These are phyloP conservation scores for Entosphenus tridentatus DNA, from an alignment of 2,113 vertebrate species.

Conservation along the genomic window DNA sequence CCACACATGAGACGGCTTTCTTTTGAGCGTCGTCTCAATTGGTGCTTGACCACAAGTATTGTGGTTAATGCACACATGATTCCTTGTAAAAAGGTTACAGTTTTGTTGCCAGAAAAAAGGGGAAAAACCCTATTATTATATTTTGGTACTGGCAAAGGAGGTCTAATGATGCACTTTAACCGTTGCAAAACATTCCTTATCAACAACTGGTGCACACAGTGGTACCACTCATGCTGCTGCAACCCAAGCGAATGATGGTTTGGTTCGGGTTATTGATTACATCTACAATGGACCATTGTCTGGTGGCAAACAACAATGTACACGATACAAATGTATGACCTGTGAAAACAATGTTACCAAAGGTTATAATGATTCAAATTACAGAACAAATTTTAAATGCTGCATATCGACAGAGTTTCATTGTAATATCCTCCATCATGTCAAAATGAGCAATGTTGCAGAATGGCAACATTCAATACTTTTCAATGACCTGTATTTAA, in stretches of 20 bases:
- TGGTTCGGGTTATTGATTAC: not conserved
- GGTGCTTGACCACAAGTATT: no score
- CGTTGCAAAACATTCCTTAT: not conserved
- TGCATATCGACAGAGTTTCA: not conserved
- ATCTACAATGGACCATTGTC: not conserved
- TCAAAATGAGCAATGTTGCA: not conserved
- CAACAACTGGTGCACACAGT: not conserved
- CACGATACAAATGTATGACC: not conserved
- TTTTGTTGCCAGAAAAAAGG: no score
- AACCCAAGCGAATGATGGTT: not conserved
- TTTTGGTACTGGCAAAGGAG: no score
- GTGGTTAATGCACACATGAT: no score
- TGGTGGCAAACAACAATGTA: not conserved
- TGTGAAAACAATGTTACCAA: not conserved
- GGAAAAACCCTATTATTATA: no score
- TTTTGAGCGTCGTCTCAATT: no score
- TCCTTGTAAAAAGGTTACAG: no score
- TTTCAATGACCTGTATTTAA: not conserved
- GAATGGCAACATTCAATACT: not conserved
- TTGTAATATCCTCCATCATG: not conserved
- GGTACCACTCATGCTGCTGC: not conserved
- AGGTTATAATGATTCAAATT: not conserved
- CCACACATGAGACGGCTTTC: no score
- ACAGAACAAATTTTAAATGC: not conserved
- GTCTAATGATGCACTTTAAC: not conserved